Conservation (phyloP, 2,888 invertebrate species). For the Yponomeuta malinellus region DNA sequence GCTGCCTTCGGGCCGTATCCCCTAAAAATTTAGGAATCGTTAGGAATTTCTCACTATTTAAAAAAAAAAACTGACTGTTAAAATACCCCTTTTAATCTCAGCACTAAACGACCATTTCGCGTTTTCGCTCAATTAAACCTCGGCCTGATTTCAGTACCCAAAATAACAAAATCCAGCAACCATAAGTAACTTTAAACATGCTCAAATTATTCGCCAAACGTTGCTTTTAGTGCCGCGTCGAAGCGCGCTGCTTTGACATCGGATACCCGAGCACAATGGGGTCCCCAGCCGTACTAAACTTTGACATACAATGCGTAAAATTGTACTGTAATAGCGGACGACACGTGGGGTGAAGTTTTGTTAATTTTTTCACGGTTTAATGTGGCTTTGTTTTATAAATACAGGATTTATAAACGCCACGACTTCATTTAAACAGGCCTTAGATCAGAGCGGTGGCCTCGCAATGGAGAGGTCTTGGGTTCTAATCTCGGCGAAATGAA, state of each 20-base stretch:
- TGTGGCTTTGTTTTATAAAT: neutral
- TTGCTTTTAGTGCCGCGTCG: constrained; percentile 9
- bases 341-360: neutral
- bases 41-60: too few relatives aligned
- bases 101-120: too few relatives aligned
- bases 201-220: constrained; percentile 19
- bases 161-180: neutral
- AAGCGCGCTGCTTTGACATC: constrained; percentile 19
- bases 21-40: too few relatives aligned
- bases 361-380: neutral
- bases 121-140: neutral
- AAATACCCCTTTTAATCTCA: too few relatives aligned
- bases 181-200: constrained; percentile 12
- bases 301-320: constrained; percentile 13
- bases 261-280: constrained; percentile 16
- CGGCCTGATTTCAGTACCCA: neutral
- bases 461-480: too few relatives aligned
- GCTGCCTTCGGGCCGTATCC: too few relatives aligned
- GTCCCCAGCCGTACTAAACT: constrained; percentile 9
- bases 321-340: constrained; percentile 1
- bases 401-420: neutral
- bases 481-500: too few relatives aligned
- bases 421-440: too few relatives aligned
- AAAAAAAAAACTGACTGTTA: too few relatives aligned
- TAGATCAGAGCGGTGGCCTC: too few relatives aligned